phyloP scores from a whole-genome alignment of 2,888 invertebrate genomes.

The Elgonia sp. region DNA sequence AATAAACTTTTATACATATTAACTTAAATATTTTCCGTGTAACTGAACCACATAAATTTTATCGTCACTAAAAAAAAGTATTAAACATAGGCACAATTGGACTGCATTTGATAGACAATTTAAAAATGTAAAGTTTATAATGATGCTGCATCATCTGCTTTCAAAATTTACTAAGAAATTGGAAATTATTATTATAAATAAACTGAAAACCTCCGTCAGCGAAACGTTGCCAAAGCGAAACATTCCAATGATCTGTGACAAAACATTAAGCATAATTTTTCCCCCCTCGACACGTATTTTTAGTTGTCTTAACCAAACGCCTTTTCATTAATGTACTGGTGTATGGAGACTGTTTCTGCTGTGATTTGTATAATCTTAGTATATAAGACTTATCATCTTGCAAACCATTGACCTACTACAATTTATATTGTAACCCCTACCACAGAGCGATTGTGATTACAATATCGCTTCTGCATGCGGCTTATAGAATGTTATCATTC shows the following conservation, averaged over 20 bases:
- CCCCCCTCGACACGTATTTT: conserved; percentile 38
- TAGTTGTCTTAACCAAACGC: conserved; percentile 55
- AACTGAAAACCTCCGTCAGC: not conserved
- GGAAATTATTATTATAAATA: not conserved
- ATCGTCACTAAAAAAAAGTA: too few relatives aligned
- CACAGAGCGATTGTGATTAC: conserved; percentile 69
- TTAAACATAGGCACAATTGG: too few relatives aligned
- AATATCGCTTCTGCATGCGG: conserved; percentile 78
- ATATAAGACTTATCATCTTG: conserved; percentile 50
- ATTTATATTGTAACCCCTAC: conserved; percentile 45
- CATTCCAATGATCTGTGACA: conserved; percentile 40
- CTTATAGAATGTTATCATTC: conserved; percentile 73
- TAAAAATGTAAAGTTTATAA: too few relatives aligned
- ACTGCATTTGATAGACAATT: too few relatives aligned
- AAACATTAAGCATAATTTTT: conserved; percentile 83
- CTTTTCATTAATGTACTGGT: conserved; percentile 62
- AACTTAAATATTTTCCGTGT: too few relatives aligned
- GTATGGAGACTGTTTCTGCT: conserved; percentile 72
- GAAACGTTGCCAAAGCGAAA: conserved; percentile 46
- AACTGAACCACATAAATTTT: too few relatives aligned
- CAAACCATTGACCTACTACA: conserved; percentile 51
- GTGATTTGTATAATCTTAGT: conserved; percentile 71
- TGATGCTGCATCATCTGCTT: too few relatives aligned
- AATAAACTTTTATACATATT: too few relatives aligned
- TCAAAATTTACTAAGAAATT: too few relatives aligned